Evolutionary conservation across 2,113 vertebrate species (phyloP).

Genomic region (Psittacara wagleri): DNA sequence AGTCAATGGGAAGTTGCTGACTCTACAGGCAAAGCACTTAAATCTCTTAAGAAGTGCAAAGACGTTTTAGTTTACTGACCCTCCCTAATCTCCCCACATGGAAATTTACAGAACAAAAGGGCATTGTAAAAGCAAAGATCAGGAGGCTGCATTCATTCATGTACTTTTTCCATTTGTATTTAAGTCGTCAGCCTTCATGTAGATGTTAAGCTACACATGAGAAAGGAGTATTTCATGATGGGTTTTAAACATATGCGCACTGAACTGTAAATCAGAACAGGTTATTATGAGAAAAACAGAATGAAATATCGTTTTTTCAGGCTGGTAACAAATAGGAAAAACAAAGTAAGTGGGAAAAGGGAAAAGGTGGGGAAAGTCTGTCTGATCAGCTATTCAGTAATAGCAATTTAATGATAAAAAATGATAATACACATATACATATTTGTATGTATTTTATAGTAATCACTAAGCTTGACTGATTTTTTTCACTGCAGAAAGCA

Average conservation of each 20-base stretch:
- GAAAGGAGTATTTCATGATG: background rate
- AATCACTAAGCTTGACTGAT: background rate
- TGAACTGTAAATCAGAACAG: background rate
- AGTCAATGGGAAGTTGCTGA: slow-evolving; percentile 49
- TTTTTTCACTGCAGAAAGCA: background rate
- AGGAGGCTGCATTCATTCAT: slow-evolving; percentile 26
- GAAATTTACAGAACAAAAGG: slow-evolving; percentile 58
- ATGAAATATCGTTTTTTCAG: background rate
- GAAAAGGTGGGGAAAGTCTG: background rate
- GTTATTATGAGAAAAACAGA: background rate
- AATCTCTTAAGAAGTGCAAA: slow-evolving; percentile 37
- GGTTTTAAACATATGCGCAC: background rate
- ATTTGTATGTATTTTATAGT: background rate
- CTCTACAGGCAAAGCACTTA: slow-evolving; percentile 27
- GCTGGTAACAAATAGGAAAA: background rate
- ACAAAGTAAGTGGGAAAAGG: background rate
- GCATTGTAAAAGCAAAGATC: slow-evolving; percentile 54
- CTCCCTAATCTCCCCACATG: slow-evolving; percentile 35
- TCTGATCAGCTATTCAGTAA: background rate
- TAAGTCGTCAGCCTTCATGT: background rate
- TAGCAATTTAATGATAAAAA: background rate
- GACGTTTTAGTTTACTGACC: slow-evolving; percentile 44
- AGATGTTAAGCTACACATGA: background rate
- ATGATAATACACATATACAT: background rate
- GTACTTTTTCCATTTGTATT: background rate